Base-by-base conservation (phyloP, 2,888 invertebrate genomes). In the Agonum fuliginosum region DNA sequence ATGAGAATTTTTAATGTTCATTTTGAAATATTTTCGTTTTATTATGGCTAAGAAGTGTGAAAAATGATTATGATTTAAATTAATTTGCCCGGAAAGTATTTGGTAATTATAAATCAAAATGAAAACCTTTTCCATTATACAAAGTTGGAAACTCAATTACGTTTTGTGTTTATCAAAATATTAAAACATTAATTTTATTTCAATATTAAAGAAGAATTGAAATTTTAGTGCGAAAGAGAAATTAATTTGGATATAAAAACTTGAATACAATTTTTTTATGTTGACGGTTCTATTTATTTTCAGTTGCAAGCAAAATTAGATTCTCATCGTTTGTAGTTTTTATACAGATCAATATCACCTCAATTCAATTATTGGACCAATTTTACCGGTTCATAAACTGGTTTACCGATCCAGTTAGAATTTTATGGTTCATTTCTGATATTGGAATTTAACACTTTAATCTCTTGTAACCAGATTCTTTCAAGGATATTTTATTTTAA, bases 21-120 rank as follows among this genome's bases (percentile, higher is more conserved):
- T 2, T 54, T 54, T 54, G 54, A 54, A 54, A 54, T 54, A 54
- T 54, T 54, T 54, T 54, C 54, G 24, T 54, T 54, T 54, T 24
- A 54, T 24, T 20, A 54, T 54, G n/a, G 12, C 20, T 6, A n/a
- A 24, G 22, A 22, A 24, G 24, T 54, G 54, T 54, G 54, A 54
- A 54, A 54, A 54, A 54, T 54, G 54, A 54, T 22, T 2, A 12
- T 54, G 54, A 24, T 12, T 54, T 24, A 54, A 54, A 54, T 20
- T 54, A 54, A 54, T 54, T 54, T 54, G 24, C 24, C 24, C 12
- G 54, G 54, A 54, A 54, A 54, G 24, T 54, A 24, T 54, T 54
- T 54, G 12, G n/a, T n/a, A 54, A 54, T 54, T 54, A 54, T 12
- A 54, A 54, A 54, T 12, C 22, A 24, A 54, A 24, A 24, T n/a